Conservation (phyloP, 2,113 vertebrate species). For the Dromas ardeola region DNA sequence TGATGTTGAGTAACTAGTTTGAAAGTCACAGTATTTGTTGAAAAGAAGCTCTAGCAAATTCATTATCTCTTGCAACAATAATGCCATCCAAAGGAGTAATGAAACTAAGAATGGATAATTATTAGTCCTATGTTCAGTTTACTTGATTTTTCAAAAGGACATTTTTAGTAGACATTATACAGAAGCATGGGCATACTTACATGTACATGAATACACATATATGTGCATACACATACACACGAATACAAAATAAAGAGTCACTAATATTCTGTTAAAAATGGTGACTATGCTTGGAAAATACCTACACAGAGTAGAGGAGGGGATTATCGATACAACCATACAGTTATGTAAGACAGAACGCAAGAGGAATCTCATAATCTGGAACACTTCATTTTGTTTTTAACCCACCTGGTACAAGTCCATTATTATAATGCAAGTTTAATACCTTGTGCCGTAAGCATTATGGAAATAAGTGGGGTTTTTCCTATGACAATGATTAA, state of each 20-base stretch:
- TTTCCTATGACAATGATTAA: background rate
- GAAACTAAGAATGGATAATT: background rate
- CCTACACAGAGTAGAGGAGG: background rate
- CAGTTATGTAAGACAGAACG: background rate
- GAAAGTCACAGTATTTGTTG: background rate
- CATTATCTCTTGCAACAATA: background rate
- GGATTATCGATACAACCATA: background rate
- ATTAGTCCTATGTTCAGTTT: background rate
- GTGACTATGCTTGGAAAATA: background rate
- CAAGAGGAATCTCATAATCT: background rate
- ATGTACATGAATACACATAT: background rate
- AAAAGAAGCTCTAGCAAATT: background rate
- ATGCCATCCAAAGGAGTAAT: background rate
- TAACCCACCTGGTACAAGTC: background rate
- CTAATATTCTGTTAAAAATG: background rate
- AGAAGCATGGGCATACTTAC: background rate
- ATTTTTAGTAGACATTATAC: background rate
- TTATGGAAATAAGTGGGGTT: rapidly evolving
- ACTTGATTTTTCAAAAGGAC: background rate
- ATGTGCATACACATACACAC: background rate
- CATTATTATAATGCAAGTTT: background rate
- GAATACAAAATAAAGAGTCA: background rate
- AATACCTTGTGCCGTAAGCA: background rate
- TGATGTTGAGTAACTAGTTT: background rate
- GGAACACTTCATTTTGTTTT: background rate